Base-by-base conservation (phyloP, 2,888 invertebrate genomes). In the Trilocha varians region DNA sequence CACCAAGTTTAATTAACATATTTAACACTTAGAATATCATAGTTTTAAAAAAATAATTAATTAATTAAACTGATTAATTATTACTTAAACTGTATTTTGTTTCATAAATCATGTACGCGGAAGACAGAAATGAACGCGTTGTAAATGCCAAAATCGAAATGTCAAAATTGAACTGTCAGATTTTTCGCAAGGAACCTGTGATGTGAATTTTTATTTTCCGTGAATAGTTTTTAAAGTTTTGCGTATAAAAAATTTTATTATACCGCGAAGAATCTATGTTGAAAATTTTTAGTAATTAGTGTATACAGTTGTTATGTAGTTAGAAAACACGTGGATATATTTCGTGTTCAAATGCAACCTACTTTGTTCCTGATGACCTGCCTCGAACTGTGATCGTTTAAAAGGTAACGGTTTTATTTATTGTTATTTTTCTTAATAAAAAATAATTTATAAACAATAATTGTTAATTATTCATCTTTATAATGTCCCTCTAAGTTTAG, bases 301-400 rank as follows among this genome's bases (percentile, higher is more conserved):
- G 64, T 70, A 67, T 64, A 64, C 63, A 53, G 55, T 64, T 64
- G 58, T 66, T 73, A 59, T 56, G 43, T 58, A 53, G 64, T 65
- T 65, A 59, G 55, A 55, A 60, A 60, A 56, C 62, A 65, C 59
- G 67, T 69, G 67, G 60, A 59, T 65, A 25, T 25, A 66, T 68
- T 62, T 62, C 57, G 55, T 59, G 56, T 54, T 59, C 49, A 59
- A 63, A 62, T 65, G 64, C 68, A 73, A 63, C 69, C 68, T 74
- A 76, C 75, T 70, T 79, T 69, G 76, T 78, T 78, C 75, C 74
- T 76, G 76, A 66, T 75, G 74, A 75, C 72, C 71, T 72, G 74
- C 59, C 62, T 70, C 57, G 62, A 62, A 53, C 74, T 70, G 74
- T 72, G 73, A 68, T 75, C 59, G 57, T 76, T 80, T 76, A 60